These are phyloP conservation scores for Odocoileus virginianus DNA, from an alignment of 2,113 vertebrate species.

Conservation along the genomic window DNA sequence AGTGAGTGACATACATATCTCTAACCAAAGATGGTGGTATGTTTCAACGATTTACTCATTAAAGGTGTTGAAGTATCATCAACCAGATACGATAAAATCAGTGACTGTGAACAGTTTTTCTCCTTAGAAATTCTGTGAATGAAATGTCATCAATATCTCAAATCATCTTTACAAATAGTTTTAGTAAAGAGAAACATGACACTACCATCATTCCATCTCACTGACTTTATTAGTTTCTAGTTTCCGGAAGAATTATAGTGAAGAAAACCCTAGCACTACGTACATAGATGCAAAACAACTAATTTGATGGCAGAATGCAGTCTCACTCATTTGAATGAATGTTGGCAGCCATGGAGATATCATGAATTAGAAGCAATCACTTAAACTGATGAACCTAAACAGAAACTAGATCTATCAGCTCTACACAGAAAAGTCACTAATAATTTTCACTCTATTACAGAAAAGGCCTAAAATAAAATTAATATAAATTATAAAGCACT, in stretches of 20 bases:
- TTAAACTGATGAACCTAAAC: not conserved
- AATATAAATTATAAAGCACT: not conserved
- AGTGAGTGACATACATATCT: not conserved
- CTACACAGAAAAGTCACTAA: not conserved
- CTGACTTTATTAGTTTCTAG: not conserved
- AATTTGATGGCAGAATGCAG: not conserved
- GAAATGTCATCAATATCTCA: not conserved
- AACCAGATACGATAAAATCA: not conserved
- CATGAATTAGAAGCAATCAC: not conserved
- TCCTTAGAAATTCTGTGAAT: not conserved
- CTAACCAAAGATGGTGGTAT: not conserved
- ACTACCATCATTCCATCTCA: not conserved
- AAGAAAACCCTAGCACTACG: not conserved
- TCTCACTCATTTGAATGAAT: not conserved
- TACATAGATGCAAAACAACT: not conserved
- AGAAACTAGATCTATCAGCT: not conserved
- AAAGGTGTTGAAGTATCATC: not conserved
- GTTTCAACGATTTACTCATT: not conserved
- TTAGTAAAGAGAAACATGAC: not conserved
- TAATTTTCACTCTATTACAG: not conserved
- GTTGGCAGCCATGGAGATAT: not conserved
- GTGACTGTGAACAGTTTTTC: not conserved
- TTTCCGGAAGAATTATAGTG: not conserved
- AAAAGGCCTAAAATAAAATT: not conserved
- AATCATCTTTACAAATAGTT: not conserved